phyloP scores from a whole-genome alignment of 2,113 vertebrate genomes.

The Tyrannus savana region DNA sequence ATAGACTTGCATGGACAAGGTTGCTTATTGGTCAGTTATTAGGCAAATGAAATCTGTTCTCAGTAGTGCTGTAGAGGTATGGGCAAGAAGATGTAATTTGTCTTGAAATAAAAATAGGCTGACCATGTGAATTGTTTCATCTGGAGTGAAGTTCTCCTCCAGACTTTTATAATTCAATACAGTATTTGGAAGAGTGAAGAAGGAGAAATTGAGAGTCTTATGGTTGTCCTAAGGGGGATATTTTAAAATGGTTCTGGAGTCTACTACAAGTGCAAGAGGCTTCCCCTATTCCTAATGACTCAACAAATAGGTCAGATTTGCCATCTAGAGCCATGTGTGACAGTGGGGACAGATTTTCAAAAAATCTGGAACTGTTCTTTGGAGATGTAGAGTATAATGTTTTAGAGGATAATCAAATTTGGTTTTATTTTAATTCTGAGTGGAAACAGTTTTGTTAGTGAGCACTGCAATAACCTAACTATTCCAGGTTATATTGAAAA shows the following conservation, averaged over 20 bases:
- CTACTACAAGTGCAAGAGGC: background rate
- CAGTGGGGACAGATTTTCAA: background rate
- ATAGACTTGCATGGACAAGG: rapidly evolving
- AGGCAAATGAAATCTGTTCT: background rate
- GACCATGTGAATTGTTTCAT: background rate
- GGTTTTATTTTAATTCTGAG: background rate
- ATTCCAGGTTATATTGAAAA: background rate
- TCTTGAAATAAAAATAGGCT: background rate
- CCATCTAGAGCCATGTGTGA: background rate
- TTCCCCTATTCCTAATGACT: background rate
- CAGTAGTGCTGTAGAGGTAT: background rate
- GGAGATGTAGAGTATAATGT: background rate
- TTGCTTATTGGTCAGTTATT: background rate
- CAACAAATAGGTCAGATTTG: background rate
- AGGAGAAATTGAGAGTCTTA: background rate
- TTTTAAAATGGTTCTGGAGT: background rate
- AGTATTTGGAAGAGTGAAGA: background rate
- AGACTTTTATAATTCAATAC: background rate
- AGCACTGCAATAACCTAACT: background rate
- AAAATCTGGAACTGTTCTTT: background rate
- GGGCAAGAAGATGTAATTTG: background rate
- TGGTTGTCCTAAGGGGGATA: background rate
- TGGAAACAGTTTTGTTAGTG: background rate
- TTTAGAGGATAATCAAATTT: background rate
- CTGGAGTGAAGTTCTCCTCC: background rate